Evolutionary conservation across 2,113 vertebrate genomes (phyloP).

Genomic region (Ptyas mucosa): DNA sequence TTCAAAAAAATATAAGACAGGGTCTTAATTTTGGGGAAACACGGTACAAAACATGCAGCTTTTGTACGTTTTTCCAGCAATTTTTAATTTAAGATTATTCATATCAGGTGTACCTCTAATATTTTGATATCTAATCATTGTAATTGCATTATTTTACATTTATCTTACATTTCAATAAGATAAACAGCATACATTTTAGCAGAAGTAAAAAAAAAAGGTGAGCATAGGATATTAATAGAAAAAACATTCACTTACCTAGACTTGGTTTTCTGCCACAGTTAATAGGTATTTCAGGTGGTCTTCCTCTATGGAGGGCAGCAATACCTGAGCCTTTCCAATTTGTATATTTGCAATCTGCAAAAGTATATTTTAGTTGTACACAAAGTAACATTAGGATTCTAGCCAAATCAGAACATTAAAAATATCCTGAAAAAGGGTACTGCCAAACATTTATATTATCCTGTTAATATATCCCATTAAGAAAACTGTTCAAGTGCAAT

Average conservation of each 20-base stretch:
- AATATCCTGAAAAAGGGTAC: background rate
- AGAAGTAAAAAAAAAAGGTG: background rate
- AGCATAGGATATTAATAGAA: background rate
- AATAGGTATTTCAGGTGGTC: slow-evolving; percentile 92
- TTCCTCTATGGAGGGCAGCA: slow-evolving; percentile 93
- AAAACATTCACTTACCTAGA: slow-evolving; percentile 73
- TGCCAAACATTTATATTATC: background rate
- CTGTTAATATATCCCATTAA: too few species aligned
- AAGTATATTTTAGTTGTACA: slow-evolving; percentile 40
- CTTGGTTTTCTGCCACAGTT: slow-evolving; percentile 79
- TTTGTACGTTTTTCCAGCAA: background rate
- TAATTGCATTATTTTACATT: background rate
- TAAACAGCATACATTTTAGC: background rate
- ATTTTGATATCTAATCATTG: background rate
- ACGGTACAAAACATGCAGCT: background rate
- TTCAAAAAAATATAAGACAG: too few species aligned
- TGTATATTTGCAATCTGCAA: slow-evolving; percentile 82
- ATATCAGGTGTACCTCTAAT: background rate
- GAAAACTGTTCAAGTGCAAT: background rate
- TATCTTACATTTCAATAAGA: background rate
- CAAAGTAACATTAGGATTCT: slow-evolving; percentile 14
- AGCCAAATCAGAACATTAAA: background rate
- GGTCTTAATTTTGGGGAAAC: too few species aligned
- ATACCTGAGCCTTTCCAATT: slow-evolving; percentile 87
- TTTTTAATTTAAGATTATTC: background rate